A percentile compares a stretch with the other conserved stretches of the same genome.
These are phyloP conservation scores for Cordilura impudica DNA, from an alignment of 2,888 invertebrate species.

Conservation along the genomic window DNA sequence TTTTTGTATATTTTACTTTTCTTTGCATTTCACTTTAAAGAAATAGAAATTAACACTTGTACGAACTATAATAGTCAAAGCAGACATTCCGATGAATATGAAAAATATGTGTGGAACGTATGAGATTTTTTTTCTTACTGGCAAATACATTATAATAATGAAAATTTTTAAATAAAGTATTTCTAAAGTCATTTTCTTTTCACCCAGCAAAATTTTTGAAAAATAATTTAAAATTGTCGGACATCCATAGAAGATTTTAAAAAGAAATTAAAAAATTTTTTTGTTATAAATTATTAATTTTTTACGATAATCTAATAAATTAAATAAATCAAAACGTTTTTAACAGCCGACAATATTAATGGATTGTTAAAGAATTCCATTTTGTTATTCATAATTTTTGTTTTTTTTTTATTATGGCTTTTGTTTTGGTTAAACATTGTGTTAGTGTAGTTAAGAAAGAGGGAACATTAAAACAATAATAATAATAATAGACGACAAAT, in stretches of 20 bases:
- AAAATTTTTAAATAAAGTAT: background rate
- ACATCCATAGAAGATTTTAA: too few species aligned
- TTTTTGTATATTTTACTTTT: conserved; percentile 39
- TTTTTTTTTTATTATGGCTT: background rate
- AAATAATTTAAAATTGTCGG: too few species aligned
- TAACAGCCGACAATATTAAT: too few species aligned
- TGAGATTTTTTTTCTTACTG: conserved; percentile 6
- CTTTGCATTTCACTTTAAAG: conserved; percentile 10
- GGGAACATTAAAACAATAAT: conserved; percentile 40
- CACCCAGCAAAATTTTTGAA: background rate
- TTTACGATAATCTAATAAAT: too few species aligned
- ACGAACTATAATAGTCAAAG: background rate
- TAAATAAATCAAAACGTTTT: too few species aligned
- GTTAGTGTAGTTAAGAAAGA: background rate
- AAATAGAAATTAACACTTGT: conserved; percentile 54
- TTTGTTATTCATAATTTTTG: background rate
- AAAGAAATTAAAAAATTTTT: too few species aligned
- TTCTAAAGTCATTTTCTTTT: background rate
- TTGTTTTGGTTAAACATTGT: background rate
- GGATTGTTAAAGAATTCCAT: too few species aligned
- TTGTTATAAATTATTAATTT: too few species aligned
- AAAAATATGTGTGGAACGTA: background rate
- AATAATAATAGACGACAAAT: conserved; percentile 58
- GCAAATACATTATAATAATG: conserved; percentile 1
- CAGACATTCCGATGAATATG: background rate